Evolutionary conservation across 2,113 vertebrate genomes (phyloP), one percentile per base, ranked within the genome.

Genomic region (Lampris incognitus): DNA sequence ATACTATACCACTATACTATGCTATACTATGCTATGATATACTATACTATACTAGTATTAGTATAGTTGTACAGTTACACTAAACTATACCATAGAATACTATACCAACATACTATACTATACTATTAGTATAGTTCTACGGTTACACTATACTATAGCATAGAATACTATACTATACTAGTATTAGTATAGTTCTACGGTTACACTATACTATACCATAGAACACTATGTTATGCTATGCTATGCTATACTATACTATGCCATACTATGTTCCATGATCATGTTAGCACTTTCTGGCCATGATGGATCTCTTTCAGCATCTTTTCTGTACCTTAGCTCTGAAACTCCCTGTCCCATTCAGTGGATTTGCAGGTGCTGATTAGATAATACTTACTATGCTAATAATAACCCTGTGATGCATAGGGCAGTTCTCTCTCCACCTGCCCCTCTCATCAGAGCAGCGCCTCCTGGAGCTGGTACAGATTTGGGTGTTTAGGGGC

Each of bases 221-320:
- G 9, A 7, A 41, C 7, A 54, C 37, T 55, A 54, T 67, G 8
- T 42, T 58, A 58, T 58, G 56, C 37, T 58, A 6, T 9, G 5
- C 13, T 48, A 63, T 46, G 48, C 8, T 63, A 46, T 48, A 48
- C 44, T 46, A 7, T 7, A 46, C 1, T 46, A 46, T 7, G 7
- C 1, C 2, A 46, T 7, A 2, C 24, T 24, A 24, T 24, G 24
- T 24, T 24, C 24, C 24, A 24, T 24, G 24, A 58, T 37, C 56
- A 5, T 42, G 36, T 51, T 67, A 74, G 69, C 74, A 61, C 46
- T 61, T 54, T 58, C 36, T 49, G 3, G 57, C 40, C 62, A 40
- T 63, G 40, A 44, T 13, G 39, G 41, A 46, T 24, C 36, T 6
- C 6, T 10, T 48, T 56, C 4, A 6, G 61, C 55, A 13, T 52